Conservation (phyloP, 2,113 vertebrate species). For the Apteryx owenii region DNA sequence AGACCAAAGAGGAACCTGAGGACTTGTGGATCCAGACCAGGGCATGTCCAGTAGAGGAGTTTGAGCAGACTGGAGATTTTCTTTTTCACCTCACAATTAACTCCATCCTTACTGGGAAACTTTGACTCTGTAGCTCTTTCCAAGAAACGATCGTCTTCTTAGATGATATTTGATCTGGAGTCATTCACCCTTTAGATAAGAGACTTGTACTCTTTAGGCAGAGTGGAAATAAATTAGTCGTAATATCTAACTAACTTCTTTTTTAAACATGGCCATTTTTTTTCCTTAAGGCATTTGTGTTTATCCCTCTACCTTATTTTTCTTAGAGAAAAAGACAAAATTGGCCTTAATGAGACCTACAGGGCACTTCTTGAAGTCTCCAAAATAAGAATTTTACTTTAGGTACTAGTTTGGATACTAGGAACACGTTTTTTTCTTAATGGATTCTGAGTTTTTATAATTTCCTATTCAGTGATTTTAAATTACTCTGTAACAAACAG, state of each 20-base stretch:
- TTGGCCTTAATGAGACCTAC: not conserved
- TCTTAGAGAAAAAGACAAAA: not conserved
- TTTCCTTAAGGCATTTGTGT: constrained; percentile 36
- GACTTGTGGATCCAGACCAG: not conserved
- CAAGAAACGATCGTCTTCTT: constrained; percentile 29
- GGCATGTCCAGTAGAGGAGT: not conserved
- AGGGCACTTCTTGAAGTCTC: not conserved
- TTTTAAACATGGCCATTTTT: constrained; percentile 35
- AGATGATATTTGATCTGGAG: constrained; percentile 57
- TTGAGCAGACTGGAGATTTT: not conserved
- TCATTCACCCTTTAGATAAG: constrained; percentile 45
- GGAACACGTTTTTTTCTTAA: not conserved
- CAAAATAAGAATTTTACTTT: not conserved
- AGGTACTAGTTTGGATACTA: not conserved
- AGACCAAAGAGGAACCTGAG: not conserved
- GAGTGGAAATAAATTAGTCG: constrained; percentile 55
- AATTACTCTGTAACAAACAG: not conserved
- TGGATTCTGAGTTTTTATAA: not conserved
- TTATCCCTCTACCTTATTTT: constrained; percentile 51
- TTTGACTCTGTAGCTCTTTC: not conserved
- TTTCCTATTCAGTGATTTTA: not conserved
- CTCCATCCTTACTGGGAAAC: not conserved
- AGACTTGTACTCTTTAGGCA: not conserved
- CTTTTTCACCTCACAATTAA: not conserved
- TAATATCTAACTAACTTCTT: constrained; percentile 49